Base-by-base conservation (phyloP, 2,797 vertebrate genomes). In the Cephalopachus bancanus region DNA sequence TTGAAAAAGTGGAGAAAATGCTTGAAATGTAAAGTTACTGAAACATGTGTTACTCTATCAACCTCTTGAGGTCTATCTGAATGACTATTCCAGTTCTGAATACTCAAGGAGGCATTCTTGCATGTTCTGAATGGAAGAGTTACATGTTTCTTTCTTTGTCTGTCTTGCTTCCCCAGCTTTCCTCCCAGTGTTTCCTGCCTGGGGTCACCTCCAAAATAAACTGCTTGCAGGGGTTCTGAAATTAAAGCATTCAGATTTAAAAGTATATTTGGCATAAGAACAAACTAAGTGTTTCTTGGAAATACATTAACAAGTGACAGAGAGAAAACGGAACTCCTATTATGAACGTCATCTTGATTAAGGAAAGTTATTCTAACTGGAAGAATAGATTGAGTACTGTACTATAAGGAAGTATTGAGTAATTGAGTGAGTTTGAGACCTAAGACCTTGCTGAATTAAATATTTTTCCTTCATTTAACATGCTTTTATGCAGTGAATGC, bases 1-100 rank as follows among this genome's bases (percentile, higher is more conserved):
- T 95, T 74, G 55, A 55, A 49, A 91, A 94, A 33, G 37, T 67
- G 80, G 30, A 16, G 33, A 69, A 83, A 91, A 81, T 80, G n/a
- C 17, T 93, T 91, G 37, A 93, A 85, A 78, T 20, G 30, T 15
- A 33, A 93, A 89, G n/a, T 86, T 37, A 86, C n/a, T 10, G 12
- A 92, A 93, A 78, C 30, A 53, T 57, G 12, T 59, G 26, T 95
- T 65, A 60, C 10, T 57, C 19, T 57, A 67, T 28, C 24, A 51
- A 37, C 9, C 20, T 94, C 49, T 84, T 55, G 72, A 93, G 19
- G 16, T 95, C 59, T 20, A 7, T 12, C n/a, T 75, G 53, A 93
- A 80, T 81, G 78, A 85, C 62, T 53, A 26, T 60, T 64, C 2
- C n/a, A 44, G 19, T 72, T 92, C 14, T n/a, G 51, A 88, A 96